Conservation (phyloP, 2,888 invertebrate species). For the Caenorhabditis virilis region DNA sequence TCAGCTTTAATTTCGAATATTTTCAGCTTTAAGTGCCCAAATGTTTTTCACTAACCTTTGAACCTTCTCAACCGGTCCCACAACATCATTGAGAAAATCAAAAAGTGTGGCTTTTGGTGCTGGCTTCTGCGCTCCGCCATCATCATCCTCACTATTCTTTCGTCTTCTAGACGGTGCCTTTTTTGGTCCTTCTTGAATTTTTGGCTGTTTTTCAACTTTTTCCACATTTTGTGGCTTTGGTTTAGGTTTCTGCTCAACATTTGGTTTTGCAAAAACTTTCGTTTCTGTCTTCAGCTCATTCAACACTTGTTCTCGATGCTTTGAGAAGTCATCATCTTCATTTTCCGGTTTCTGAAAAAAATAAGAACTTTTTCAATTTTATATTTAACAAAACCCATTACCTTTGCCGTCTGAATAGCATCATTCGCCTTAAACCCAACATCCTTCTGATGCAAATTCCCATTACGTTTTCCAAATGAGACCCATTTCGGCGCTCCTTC, state of each 20-base stretch:
- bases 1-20: no score
- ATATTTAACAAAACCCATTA: background rate
- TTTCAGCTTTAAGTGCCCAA: no score
- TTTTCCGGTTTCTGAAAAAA: constrained; percentile 11
- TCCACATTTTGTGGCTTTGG: constrained; percentile 5
- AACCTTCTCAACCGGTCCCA: no score
- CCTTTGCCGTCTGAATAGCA: constrained; percentile 25
- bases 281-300: constrained; percentile 16
- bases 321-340: constrained; percentile 19
- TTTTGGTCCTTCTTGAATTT: background rate
- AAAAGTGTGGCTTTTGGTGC: constrained; percentile 30
- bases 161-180: constrained; percentile 15
- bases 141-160: constrained; percentile 29
- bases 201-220: background rate
- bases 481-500: constrained; percentile 48
- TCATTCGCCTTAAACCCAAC: constrained; percentile 38
- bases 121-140: constrained; percentile 23
- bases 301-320: constrained; percentile 27
- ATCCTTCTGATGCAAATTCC: no score
- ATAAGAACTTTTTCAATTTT: background rate
- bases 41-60: no score
- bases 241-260: constrained; percentile 3
- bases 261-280: constrained; percentile 29
- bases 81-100: constrained; percentile 25
- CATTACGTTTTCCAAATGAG: constrained; percentile 47